These are phyloP conservation scores for Archegozetes longisetosus DNA, from an alignment of 1,140 invertebrate genomes.

Conservation along the genomic window DNA sequence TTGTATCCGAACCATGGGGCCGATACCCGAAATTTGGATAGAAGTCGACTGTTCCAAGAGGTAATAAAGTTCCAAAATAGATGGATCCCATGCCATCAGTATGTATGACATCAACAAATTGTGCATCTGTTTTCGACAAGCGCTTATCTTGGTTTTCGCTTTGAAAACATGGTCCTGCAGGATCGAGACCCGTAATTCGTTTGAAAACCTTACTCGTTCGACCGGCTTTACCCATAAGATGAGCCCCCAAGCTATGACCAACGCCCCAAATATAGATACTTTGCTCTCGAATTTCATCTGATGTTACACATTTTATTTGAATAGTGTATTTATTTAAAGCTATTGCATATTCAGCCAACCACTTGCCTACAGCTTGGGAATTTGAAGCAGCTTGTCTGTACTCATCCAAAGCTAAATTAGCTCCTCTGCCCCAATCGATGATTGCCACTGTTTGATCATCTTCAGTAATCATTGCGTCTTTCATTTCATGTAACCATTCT, in stretches of 20 bases:
- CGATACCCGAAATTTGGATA: too few species aligned
- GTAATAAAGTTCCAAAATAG: too few species aligned
- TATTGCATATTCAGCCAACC: not conserved
- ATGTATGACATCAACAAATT: slow-evolving; percentile 65
- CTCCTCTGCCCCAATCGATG: slow-evolving; percentile 6
- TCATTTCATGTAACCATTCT: slow-evolving; percentile 7
- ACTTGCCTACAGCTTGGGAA: not conserved
- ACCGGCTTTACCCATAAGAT: too few species aligned
- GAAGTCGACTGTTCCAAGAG: too few species aligned
- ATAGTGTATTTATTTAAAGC: too few species aligned
- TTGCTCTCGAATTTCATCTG: not conserved
- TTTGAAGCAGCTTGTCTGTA: slow-evolving; percentile 7
- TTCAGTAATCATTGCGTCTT: not conserved
- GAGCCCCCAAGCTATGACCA: too few species aligned
- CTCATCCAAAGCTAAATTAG: not conserved
- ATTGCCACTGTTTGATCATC: not conserved
- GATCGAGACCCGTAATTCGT: slow-evolving; percentile 61
- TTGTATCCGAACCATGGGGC: slow-evolving; percentile 16
- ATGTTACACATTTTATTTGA: too few species aligned
- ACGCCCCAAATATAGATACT: too few species aligned
- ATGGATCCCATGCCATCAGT: too few species aligned
- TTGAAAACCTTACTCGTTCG: too few species aligned
- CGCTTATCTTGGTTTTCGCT: slow-evolving; percentile 52
- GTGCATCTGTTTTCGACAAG: slow-evolving; percentile 59
- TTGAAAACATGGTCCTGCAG: slow-evolving; percentile 70